Conservation (phyloP, 2,797 vertebrate species). For the Premnoplex brunnescens region DNA sequence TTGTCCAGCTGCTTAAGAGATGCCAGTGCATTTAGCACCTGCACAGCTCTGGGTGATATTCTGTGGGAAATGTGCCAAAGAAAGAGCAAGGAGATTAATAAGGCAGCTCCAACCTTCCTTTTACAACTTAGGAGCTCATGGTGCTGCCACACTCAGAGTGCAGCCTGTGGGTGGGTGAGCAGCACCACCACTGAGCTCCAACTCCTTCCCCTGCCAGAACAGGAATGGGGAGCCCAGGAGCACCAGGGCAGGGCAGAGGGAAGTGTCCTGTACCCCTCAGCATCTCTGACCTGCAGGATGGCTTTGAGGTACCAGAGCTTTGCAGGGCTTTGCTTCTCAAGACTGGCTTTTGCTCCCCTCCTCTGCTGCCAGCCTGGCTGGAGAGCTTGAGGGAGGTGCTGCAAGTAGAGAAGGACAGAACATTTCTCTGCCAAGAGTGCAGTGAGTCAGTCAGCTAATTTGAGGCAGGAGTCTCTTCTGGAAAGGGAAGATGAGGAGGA, state of each 20-base stretch:
- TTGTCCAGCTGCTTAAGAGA: background rate
- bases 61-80: background rate
- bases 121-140: background rate
- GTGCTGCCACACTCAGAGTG: accelerated
- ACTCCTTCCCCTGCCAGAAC: background rate
- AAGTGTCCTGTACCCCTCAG: accelerated
- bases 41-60: background rate
- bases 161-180: background rate
- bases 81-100: background rate
- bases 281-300: background rate
- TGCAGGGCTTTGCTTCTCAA: background rate
- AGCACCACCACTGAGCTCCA: background rate
- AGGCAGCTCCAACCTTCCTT: background rate
- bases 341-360: background rate
- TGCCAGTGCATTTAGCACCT: background rate
- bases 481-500: background rate
- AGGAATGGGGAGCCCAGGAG: background rate
- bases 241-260: background rate
- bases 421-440: background rate
- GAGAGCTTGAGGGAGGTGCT: background rate
- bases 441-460: background rate
- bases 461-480: background rate
- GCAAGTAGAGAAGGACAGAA: background rate
- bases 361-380: background rate
- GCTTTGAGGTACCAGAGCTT: background rate